These are phyloP conservation scores for Andrena dorsata DNA, from an alignment of 2,888 invertebrate species.

Conservation along the genomic window DNA sequence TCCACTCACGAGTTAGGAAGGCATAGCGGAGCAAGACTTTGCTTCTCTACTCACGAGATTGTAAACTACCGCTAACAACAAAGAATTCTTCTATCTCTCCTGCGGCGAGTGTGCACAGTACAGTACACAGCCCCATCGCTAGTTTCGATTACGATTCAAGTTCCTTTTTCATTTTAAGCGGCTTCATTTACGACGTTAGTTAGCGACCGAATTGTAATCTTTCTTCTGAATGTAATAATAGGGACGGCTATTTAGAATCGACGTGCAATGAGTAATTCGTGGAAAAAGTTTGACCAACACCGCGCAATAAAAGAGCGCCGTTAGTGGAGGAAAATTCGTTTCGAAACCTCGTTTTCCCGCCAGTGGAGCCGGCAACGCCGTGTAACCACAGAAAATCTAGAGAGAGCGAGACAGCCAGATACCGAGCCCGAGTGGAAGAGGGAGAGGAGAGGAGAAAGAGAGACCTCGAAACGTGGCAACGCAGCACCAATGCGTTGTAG, in stretches of 20 bases:
- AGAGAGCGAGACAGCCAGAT: slow-evolving; percentile 55
- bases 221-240: not conserved
- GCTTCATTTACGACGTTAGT: not conserved
- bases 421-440: slow-evolving; percentile 34
- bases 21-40: slow-evolving; percentile 76
- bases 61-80: not conserved
- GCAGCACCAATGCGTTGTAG: slow-evolving; percentile 79
- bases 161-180: not conserved
- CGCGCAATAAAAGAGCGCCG: slow-evolving; percentile 19
- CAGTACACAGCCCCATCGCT: not conserved
- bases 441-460: slow-evolving; percentile 60
- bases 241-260: not conserved
- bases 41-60: slow-evolving; percentile 78
- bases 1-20: slow-evolving; percentile 22
- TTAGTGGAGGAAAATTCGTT: slow-evolving; percentile 77
- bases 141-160: not conserved
- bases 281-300: not conserved
- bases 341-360: slow-evolving; percentile 84
- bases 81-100: not conserved
- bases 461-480: slow-evolving; percentile 84
- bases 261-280: not conserved
- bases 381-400: slow-evolving; percentile 56
- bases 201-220: not conserved
- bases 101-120: not conserved
- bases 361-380: slow-evolving; percentile 76